Conservation (phyloP, 2,113 vertebrate genomes). For the Takifugu flavidus region DNA sequence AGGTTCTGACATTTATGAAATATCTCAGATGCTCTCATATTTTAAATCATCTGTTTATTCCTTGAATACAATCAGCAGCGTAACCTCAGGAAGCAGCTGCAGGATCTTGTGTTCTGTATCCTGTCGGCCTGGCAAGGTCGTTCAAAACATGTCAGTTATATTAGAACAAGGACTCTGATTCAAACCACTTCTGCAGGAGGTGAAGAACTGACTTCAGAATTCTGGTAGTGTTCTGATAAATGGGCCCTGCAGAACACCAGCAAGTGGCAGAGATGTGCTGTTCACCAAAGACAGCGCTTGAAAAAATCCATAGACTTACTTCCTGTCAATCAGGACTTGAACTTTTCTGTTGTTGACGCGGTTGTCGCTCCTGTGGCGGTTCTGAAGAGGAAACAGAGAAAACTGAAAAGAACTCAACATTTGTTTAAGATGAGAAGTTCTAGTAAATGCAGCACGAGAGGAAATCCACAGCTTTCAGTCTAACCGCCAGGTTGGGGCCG, state of each 20-base stretch:
- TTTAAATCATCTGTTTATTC: not conserved
- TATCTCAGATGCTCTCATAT: not conserved
- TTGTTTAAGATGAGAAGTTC: not conserved
- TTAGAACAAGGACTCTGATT: not conserved
- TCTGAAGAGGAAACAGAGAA: conserved; percentile 68
- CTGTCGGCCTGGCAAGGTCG: conserved; percentile 12
- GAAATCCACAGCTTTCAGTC: not conserved
- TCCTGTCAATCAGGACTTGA: conserved; percentile 82
- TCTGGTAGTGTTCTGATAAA: not conserved
- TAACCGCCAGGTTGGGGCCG: not conserved
- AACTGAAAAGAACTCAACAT: not conserved
- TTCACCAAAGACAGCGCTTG: not conserved
- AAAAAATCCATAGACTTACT: conserved; percentile 75
- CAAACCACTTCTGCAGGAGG: not conserved
- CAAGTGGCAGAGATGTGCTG: not conserved
- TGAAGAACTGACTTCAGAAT: not conserved
- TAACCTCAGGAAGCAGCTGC: conserved; percentile 41
- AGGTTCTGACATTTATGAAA: not conserved
- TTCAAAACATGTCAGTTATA: conserved; percentile 15
- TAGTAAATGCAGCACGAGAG: too few relatives aligned
- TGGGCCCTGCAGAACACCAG: conserved; percentile 12
- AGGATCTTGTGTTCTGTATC: conserved; percentile 25
- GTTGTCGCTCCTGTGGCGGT: conserved; percentile 88
- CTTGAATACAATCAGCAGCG: not conserved
- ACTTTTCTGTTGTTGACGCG: conserved; percentile 91